Conservation (phyloP, 2,113 vertebrate genomes). For the Tachysurus fulvidraco region DNA sequence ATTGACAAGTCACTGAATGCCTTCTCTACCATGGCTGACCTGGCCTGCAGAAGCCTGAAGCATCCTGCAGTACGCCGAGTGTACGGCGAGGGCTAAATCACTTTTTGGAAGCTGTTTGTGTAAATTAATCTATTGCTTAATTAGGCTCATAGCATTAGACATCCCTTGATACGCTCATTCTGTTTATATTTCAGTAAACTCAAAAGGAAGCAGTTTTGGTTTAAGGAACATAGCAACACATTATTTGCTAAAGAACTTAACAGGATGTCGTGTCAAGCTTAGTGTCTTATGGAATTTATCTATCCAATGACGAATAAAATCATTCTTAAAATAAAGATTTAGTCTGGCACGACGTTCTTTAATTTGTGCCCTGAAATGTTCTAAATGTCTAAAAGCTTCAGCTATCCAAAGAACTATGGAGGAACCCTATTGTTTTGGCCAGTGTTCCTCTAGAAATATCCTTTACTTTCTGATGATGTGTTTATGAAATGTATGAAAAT, state of each 20-base stretch:
- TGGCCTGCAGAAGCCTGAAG: conserved; percentile 41
- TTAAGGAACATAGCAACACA: not conserved
- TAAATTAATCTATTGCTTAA: not conserved
- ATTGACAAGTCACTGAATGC: conserved; percentile 69
- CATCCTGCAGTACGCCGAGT: not conserved
- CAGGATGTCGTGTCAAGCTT: not conserved
- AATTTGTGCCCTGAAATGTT: not conserved
- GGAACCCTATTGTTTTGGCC: not conserved
- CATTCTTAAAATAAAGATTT: not conserved
- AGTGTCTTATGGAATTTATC: not conserved
- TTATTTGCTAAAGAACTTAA: not conserved
- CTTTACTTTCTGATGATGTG: not conserved
- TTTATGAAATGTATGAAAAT: not conserved
- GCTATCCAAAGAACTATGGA: not conserved
- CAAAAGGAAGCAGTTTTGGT: not conserved
- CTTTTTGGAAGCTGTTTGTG: not conserved
- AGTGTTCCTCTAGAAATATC: not conserved
- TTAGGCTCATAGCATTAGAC: not conserved
- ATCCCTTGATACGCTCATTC: not conserved
- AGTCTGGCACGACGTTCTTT: not conserved
- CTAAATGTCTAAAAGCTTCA: not conserved
- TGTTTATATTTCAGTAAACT: not conserved
- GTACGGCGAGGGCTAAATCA: not conserved
- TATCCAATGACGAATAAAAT: not conserved
- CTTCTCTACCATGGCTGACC: conserved; percentile 49